Percentiles rank a stretch among this genome's conserved stretches.
These are phyloP conservation scores for Geothlypis trichas DNA, from an alignment of 2,113 vertebrate genomes.

Conservation along the genomic window DNA sequence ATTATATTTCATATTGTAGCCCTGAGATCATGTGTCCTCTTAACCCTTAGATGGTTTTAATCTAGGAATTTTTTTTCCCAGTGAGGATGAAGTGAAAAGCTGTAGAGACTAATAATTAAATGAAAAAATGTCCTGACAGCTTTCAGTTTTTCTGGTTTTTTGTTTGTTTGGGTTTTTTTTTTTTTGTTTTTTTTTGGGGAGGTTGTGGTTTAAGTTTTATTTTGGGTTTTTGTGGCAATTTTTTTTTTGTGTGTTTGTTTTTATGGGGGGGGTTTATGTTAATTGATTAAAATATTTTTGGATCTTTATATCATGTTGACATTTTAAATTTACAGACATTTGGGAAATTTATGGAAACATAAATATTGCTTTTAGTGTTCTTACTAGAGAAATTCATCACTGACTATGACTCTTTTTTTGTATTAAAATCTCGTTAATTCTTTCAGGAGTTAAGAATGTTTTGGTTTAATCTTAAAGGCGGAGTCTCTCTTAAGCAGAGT, in stretches of 20 bases:
- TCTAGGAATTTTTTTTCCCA: background rate
- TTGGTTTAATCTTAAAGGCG: background rate
- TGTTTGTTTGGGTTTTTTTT: too few species aligned
- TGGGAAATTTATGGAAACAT: background rate
- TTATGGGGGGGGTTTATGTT: background rate
- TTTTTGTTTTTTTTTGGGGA: too few species aligned
- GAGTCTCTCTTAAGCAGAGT: background rate
- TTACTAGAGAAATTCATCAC: background rate
- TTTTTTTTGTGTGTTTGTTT: background rate
- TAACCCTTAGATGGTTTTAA: background rate
- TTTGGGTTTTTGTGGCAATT: background rate
- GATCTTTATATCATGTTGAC: background rate
- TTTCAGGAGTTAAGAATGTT: background rate
- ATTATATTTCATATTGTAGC: background rate
- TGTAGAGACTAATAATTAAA: background rate
- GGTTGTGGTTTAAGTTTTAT: background rate
- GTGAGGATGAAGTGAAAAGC: background rate
- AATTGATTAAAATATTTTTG: background rate
- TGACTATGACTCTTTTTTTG: background rate
- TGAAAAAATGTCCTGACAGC: background rate
- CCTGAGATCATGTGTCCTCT: background rate
- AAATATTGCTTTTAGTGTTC: background rate
- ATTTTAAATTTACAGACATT: background rate
- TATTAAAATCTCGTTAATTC: background rate
- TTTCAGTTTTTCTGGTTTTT: too few species aligned